Conservation (phyloP, 2,113 vertebrate species). For the Macquaria ambigua region DNA sequence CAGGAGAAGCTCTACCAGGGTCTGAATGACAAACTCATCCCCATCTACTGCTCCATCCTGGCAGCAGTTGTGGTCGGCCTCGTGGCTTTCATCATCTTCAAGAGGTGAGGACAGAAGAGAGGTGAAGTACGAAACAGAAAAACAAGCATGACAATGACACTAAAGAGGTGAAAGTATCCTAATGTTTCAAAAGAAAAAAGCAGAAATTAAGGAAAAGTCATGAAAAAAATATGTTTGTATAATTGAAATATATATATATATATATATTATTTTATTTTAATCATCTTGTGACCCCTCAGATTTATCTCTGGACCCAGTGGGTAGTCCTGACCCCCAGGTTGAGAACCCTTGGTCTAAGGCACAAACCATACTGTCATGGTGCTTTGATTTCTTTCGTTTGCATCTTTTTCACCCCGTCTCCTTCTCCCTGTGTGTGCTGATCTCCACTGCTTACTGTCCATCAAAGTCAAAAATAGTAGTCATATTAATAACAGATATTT, state of each 20-base stretch:
- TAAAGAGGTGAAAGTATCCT: background rate
- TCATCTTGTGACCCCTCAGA: too few species aligned
- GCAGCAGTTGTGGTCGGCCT: slow-evolving; percentile 94
- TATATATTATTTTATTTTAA: too few species aligned
- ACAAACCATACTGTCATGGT: background rate
- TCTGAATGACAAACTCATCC: slow-evolving; percentile 92
- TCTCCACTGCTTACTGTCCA: background rate
- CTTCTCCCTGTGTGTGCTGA: background rate
- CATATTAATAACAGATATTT: background rate
- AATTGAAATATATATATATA: too few species aligned
- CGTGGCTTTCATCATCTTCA: slow-evolving; percentile 95
- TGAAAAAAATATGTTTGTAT: too few species aligned
- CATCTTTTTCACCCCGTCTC: background rate
- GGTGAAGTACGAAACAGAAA: background rate
- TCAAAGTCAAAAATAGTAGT: background rate
- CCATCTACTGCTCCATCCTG: slow-evolving; percentile 96
- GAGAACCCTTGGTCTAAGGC: background rate
- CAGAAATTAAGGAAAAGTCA: background rate
- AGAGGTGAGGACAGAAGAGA: slow-evolving; percentile 83
- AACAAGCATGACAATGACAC: background rate
- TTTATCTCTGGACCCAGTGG: too few species aligned
- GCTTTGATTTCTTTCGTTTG: background rate
- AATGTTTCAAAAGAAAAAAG: background rate
- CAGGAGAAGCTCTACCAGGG: slow-evolving; percentile 82
- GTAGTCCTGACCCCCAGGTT: too few species aligned